phyloP scores from a whole-genome alignment of 2,797 vertebrate species.

The Danio choprae region DNA sequence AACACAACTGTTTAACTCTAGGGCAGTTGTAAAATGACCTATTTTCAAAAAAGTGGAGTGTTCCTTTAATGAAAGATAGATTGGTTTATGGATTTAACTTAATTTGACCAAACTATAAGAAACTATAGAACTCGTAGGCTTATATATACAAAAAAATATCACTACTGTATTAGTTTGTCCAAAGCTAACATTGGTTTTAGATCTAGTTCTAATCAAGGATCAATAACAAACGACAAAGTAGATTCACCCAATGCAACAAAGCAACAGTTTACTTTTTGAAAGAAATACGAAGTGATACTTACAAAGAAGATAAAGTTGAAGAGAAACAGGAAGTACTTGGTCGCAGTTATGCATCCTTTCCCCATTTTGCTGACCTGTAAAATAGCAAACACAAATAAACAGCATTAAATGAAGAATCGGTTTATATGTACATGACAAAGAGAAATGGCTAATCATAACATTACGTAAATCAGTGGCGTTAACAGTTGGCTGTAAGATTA shows the following conservation, averaged over 20 bases:
- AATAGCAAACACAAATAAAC: not conserved
- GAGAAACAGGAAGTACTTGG: slow-evolving; percentile 73
- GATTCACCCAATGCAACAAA: not conserved
- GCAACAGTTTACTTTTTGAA: not conserved
- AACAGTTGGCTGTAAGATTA: not conserved
- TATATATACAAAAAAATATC: not conserved
- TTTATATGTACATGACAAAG: not conserved
- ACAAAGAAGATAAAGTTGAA: slow-evolving; percentile 75
- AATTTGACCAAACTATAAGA: too few species aligned
- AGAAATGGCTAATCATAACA: not conserved
- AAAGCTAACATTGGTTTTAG: not conserved
- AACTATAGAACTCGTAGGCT: not conserved
- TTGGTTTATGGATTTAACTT: too few species aligned
- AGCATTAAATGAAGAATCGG: not conserved
- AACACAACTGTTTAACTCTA: too few species aligned
- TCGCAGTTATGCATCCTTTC: slow-evolving; percentile 69
- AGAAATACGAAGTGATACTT: slow-evolving; percentile 54
- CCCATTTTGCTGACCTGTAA: slow-evolving; percentile 63
- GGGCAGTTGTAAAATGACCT: too few species aligned
- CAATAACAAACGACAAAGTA: not conserved
- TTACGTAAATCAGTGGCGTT: not conserved
- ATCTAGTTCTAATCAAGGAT: not conserved
- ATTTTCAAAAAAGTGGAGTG: too few species aligned
- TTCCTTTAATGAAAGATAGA: too few species aligned
- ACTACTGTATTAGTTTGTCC: not conserved